phyloP scores from a whole-genome alignment of 2,888 invertebrate genomes.

The Pseudococcus viburni region DNA sequence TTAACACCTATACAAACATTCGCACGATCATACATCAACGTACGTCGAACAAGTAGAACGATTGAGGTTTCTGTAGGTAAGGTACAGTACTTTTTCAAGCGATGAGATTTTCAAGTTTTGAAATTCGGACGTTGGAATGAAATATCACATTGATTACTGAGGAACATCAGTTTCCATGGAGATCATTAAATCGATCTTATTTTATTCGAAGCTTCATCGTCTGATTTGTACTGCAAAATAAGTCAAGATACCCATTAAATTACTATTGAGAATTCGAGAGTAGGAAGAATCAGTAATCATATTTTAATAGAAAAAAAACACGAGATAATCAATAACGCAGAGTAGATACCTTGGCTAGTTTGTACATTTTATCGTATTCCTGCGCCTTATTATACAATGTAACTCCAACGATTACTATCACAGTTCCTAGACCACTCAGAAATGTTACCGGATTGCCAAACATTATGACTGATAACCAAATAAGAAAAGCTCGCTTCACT shows the following conservation, averaged over 20 bases:
- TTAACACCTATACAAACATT: slow-evolving; percentile 26
- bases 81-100: background rate
- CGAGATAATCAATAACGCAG: too few species aligned
- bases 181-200: slow-evolving; percentile 57
- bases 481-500: slow-evolving; percentile 83
- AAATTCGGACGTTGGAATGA: slow-evolving; percentile 44
- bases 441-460: slow-evolving; percentile 83
- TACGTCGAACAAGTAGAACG: background rate
- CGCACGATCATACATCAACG: background rate
- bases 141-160: slow-evolving; percentile 54
- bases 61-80: background rate
- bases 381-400: slow-evolving; percentile 82
- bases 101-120: background rate
- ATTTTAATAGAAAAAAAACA: too few species aligned
- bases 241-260: slow-evolving; percentile 22
- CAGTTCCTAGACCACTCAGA: slow-evolving; percentile 81
- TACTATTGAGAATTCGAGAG: background rate
- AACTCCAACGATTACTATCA: slow-evolving; percentile 81
- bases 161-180: slow-evolving; percentile 56
- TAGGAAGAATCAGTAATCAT: too few species aligned
- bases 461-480: slow-evolving; percentile 82
- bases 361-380: slow-evolving; percentile 73
- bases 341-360: background rate
- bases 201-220: slow-evolving; percentile 52
- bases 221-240: slow-evolving; percentile 52